phyloP scores from a whole-genome alignment of 2,797 vertebrate species.

The Cichlasoma orientale region DNA sequence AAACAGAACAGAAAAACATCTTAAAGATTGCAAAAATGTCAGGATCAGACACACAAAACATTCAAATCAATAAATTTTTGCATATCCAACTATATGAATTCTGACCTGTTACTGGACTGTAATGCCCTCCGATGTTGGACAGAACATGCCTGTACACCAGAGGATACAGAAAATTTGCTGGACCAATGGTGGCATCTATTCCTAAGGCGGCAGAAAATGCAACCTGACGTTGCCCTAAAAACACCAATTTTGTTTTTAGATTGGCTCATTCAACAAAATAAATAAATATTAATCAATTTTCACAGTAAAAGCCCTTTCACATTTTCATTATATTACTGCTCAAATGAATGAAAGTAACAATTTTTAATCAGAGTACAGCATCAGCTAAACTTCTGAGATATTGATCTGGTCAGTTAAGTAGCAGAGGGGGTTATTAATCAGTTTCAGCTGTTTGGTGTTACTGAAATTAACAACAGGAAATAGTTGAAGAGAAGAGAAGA shows the following conservation, averaged over 20 bases:
- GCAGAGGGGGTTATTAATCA: no score
- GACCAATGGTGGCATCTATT: background rate
- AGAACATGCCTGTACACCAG: constrained; percentile 28
- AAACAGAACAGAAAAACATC: background rate
- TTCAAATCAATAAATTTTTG: no score
- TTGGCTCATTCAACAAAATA: background rate
- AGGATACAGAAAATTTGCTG: background rate
- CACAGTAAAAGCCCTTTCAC: accelerated
- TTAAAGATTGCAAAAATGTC: background rate
- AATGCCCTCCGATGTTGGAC: constrained; percentile 37
- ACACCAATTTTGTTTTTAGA: background rate
- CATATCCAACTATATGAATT: background rate
- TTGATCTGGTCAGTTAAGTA: no score
- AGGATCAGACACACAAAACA: background rate
- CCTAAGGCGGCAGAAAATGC: constrained; percentile 31
- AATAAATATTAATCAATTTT: background rate
- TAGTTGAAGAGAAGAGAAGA: no score
- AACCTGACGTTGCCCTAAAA: background rate
- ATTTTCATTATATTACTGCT: background rate
- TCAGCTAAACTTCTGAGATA: no score
- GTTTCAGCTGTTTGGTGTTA: no score
- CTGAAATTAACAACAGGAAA: no score
- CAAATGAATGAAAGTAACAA: no score
- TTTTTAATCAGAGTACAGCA: no score
- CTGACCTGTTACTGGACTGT: constrained; percentile 43